Evolutionary conservation across 2,113 vertebrate genomes (phyloP), one percentile per base, ranked within the genome.

Genomic region (Hyaena hyaena): DNA sequence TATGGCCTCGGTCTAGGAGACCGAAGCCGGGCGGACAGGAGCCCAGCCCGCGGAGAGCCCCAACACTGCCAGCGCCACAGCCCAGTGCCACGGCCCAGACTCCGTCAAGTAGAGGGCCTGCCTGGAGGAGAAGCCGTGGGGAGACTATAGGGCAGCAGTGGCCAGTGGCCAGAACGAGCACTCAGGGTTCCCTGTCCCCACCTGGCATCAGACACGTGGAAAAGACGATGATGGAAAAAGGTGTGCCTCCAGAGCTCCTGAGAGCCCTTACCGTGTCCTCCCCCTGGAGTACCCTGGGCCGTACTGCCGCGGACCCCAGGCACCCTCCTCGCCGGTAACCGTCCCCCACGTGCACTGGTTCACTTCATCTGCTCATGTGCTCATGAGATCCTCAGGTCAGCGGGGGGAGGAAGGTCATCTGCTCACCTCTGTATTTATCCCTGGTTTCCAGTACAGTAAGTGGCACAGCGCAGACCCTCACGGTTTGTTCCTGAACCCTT

Each of bases 241-340:
- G 21, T 2, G 23, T 31, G 31, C n/a, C 63, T 89, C 35, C 3
- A 7, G 48, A 35, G 23, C 12, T 63, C 21, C 24, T 68, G 10
- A 12, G 0, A n/a, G 14, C 23, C 14, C 9, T n/a, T 2, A 3
- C 43, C 15, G 11, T 17, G 61, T 16, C 15, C 19, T 33, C 35
- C 90, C 48, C 21, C 28, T 9, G 28, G 10, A 0, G 28, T 15
- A 53, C 77, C 63, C 11, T 3, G 17, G 3, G 35, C 35, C 0
- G 0, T 5, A 45, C 31, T 85, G 31, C 35, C 10, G 7, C 11
- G 28, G 10, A 48, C 14, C n/a, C 73, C 53, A 48, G 74, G 80
- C 2, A 58, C 15, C 43, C 35, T 71, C 55, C 35, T 81, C n/a
- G 31, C 61, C 28, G 28, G 77, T 7, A 55, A 12, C 79, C 23